Percentiles rank a stretch among this genome's conserved stretches.
Evolutionary conservation across 2,888 invertebrate genomes (phyloP).

Genomic region (Mallateleia sp.): DNA sequence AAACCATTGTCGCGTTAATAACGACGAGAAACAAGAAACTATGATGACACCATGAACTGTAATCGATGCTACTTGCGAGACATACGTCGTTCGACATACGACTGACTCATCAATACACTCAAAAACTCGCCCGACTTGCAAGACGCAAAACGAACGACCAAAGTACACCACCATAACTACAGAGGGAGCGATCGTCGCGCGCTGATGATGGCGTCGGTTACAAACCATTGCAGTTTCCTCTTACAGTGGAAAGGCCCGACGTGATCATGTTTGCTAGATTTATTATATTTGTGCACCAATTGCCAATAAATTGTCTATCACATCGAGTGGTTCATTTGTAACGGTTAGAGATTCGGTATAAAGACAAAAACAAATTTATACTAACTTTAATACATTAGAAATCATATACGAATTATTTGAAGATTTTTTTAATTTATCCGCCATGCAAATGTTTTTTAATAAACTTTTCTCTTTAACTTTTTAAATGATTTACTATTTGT

Average conservation of each 20-base stretch:
- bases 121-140: conserved; percentile 84
- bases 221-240: too few relatives aligned
- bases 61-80: conserved; percentile 60
- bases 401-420: background rate
- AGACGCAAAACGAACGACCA: conserved; percentile 83
- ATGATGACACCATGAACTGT: background rate
- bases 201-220: background rate
- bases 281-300: background rate
- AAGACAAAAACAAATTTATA: background rate
- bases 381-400: background rate
- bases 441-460: too few relatives aligned
- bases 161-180: conserved; percentile 85
- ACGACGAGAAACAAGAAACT: conserved; percentile 18
- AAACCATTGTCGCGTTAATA: conserved; percentile 3
- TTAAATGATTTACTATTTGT: too few relatives aligned
- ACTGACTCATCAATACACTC: conserved; percentile 84
- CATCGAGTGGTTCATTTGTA: background rate
- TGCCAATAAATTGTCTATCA: background rate
- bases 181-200: conserved; percentile 61
- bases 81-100: conserved; percentile 82
- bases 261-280: background rate
- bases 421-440: too few relatives aligned
- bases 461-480: too few relatives aligned
- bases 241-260: too few relatives aligned
- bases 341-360: background rate